phyloP scores from a whole-genome alignment of 1,140 invertebrate genomes.

The Potamilus streckersoni region DNA sequence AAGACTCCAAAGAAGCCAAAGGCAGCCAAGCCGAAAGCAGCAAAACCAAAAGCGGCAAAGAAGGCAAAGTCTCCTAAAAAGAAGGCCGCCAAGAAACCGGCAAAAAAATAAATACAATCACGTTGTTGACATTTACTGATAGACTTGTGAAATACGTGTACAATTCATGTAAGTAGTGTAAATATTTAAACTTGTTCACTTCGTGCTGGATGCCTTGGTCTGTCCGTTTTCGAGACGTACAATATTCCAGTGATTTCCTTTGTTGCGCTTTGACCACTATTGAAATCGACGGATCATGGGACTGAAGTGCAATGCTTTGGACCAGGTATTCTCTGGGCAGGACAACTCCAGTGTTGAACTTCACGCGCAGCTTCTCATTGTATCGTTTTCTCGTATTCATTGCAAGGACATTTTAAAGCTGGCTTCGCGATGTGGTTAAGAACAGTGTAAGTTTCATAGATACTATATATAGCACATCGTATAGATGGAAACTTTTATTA shows the following conservation, averaged over 20 bases:
- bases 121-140: conserved; percentile 13
- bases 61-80: conserved; percentile 8
- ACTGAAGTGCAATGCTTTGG: conserved; percentile 12
- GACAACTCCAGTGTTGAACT: too few species aligned
- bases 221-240: neutral
- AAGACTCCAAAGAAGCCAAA: conserved; percentile 32
- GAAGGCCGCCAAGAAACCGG: conserved; percentile 28
- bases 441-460: too few species aligned
- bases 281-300: conserved; percentile 12
- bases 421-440: too few species aligned
- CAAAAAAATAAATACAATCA: conserved; percentile 26
- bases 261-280: conserved; percentile 9
- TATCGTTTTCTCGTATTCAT: too few species aligned
- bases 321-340: too few species aligned
- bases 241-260: conserved; percentile 5
- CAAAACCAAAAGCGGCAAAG: conserved; percentile 23
- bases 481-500: too few species aligned
- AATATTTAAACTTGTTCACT: neutral
- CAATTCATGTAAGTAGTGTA: too few species aligned
- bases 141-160: neutral
- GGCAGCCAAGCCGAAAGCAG: conserved; percentile 29
- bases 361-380: too few species aligned
- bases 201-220: neutral
- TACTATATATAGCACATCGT: too few species aligned
- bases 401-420: too few species aligned